Percentiles rank a stretch among this genome's conserved stretches.
Conservation (phyloP, 2,113 vertebrate species). For the Apodemus sylvaticus region DNA sequence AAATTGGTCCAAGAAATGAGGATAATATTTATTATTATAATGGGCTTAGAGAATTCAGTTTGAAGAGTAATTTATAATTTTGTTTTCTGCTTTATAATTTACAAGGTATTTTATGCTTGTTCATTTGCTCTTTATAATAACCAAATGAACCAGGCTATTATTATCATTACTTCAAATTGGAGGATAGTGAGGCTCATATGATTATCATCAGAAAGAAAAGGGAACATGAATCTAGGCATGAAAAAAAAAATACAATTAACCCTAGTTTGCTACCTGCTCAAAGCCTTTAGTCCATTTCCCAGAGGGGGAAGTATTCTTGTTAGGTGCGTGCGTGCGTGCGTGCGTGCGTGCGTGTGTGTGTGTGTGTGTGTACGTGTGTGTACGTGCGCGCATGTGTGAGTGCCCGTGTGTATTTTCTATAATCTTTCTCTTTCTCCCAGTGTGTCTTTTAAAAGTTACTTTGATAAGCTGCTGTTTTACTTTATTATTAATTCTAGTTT, state of each 20-base stretch:
- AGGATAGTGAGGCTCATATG: conserved; percentile 45
- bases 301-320: conserved; percentile 5
- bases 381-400: too few relatives aligned
- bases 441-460: neutral
- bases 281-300: neutral
- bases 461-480: conserved; percentile 21
- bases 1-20: conserved; percentile 49
- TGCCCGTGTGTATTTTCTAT: too few relatives aligned
- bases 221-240: neutral
- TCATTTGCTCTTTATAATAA: conserved; percentile 62
- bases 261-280: neutral
- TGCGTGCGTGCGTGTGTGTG: too few relatives aligned
- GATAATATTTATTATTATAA: conserved; percentile 49
- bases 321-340: too few relatives aligned
- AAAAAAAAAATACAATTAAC: neutral
- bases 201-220: conserved; percentile 44
- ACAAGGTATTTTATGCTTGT: conserved; percentile 30
- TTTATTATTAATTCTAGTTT: conserved; percentile 28
- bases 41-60: conserved; percentile 52
- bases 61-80: conserved; percentile 65
- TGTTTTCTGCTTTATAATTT: conserved; percentile 60
- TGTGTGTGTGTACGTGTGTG: conserved; percentile 34
- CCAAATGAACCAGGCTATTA: conserved; percentile 32
- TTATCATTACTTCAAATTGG: conserved; percentile 42
- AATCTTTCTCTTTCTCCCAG: neutral